Percentiles rank a stretch among this genome's conserved stretches.
Conservation (phyloP, 2,888 invertebrate genomes). For the Andrena trimmerana region DNA sequence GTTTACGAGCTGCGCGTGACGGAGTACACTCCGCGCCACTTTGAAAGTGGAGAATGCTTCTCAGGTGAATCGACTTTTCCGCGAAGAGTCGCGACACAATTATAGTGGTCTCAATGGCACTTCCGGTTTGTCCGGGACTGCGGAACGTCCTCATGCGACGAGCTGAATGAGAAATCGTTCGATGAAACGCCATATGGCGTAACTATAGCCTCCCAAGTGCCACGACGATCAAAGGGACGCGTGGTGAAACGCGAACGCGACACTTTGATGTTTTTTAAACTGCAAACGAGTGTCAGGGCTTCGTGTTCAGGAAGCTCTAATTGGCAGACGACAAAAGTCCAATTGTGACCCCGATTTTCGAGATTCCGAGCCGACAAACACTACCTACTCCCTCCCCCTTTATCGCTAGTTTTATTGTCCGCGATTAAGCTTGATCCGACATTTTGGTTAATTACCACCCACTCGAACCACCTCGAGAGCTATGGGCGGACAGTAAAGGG, state of each 20-base stretch:
- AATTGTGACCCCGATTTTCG: constrained; percentile 43
- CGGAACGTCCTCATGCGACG: constrained; percentile 1
- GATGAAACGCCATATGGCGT: constrained; percentile 1
- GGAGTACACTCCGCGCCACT: too few species aligned
- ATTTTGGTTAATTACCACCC: constrained; percentile 72
- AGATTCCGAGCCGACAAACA: not conserved
- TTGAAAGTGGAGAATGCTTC: not conserved
- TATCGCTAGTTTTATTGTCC: constrained; percentile 42
- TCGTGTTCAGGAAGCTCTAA: constrained; percentile 27
- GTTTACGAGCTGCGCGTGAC: too few species aligned
- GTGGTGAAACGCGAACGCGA: not conserved
- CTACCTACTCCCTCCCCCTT: not conserved
- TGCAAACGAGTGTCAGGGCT: not conserved
- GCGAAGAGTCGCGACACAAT: constrained; percentile 19
- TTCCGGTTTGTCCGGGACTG: not conserved
- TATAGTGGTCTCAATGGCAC: constrained; percentile 10
- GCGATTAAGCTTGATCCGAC: constrained; percentile 56
- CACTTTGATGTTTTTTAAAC: not conserved
- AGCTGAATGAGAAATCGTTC: constrained; percentile 16
- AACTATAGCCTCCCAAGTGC: not conserved
- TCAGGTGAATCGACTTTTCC: constrained; percentile 4
- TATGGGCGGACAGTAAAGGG: not conserved
- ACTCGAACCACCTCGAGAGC: not conserved
- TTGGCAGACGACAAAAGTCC: constrained; percentile 30
- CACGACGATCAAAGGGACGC: constrained; percentile 6